Conservation (phyloP, 2,797 vertebrate species). For the Coreius guichenoti region DNA sequence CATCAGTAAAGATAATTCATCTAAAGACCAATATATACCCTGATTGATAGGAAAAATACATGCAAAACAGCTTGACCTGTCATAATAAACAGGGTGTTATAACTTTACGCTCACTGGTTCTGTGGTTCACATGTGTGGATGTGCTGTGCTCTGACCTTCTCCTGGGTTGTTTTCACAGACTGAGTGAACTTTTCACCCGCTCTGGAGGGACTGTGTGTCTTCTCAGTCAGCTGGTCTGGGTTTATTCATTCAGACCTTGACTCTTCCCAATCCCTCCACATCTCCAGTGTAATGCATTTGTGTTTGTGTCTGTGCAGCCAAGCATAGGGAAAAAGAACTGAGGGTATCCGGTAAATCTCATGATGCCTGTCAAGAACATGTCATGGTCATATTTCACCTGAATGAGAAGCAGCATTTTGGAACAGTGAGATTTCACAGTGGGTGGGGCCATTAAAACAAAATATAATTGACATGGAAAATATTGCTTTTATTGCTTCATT, state of each 20-base stretch:
- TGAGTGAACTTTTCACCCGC: conserved; percentile 41
- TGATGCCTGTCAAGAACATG: not conserved
- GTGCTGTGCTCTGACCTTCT: conserved; percentile 10
- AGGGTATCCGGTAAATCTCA: not conserved
- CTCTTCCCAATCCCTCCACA: conserved; percentile 9
- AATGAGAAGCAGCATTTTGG: not conserved
- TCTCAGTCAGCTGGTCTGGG: conserved; percentile 5
- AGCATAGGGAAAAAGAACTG: not conserved
- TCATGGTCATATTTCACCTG: not conserved
- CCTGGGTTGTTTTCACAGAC: conserved; percentile 5
- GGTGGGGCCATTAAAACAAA: not conserved
- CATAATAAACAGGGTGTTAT: not conserved
- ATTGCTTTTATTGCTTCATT: not conserved
- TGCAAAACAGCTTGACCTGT: not conserved
- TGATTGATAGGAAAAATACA: conserved; percentile 14
- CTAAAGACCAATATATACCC: not conserved
- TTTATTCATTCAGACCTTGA: conserved; percentile 24
- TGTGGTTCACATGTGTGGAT: not conserved
- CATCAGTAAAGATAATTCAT: conserved; percentile 28
- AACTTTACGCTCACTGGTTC: not conserved
- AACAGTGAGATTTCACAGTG: not conserved
- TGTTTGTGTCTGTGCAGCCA: conserved; percentile 17
- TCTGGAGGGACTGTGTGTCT: conserved; percentile 5
- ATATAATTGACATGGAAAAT: not conserved
- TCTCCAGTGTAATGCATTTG: conserved; percentile 12